Base-by-base conservation (phyloP, 2,797 vertebrate genomes). In the Lophius americanus region DNA sequence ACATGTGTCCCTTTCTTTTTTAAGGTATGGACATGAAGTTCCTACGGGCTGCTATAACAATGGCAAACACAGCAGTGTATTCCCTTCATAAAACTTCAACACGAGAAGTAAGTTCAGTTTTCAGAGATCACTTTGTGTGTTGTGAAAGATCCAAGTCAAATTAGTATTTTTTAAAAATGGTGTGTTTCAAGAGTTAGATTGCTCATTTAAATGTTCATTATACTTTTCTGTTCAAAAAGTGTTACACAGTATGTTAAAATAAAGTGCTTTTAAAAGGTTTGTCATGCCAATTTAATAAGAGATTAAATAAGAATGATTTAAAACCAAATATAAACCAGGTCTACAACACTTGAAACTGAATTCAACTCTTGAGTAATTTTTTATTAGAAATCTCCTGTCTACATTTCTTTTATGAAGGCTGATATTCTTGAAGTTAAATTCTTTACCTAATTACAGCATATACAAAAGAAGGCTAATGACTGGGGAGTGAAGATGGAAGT, bases 61-160 rank as follows among this genome's bases (percentile, higher is more conserved):
- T 99, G 94, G 95, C 98, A 85, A 95, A 89, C 79, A 95, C 90
- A 63, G 93, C 95, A 2, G 98, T 99, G 38, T 99, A 99, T 91
- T 99, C 98, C n/a, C 95, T 99, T 86, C 98, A 99, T 85, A 99
- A 99, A 92, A 97, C 97, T 10, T 94, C 98, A 79, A 99, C 98
- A 14, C 91, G 97, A 84, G 92, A 95, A 78, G 98, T 94, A 91
- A 83, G 81, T 79, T 73, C 8, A 61, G 11, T 13, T 6, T 32
- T 12, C 5, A 12, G 3, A 65, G 5, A 2, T 1, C n/a, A 23
- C 23, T 23, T 23, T 23, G 23, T 23, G 2, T 12, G 33, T n/a
- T 47, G 14, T n/a, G 6, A 4, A 1, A 37, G 46, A 5, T 42
- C 43, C 0, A 32, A 37, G 6, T 63, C 39, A 13, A 36, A 46